These are phyloP conservation scores for Drosophila subquinaria DNA, from an alignment of 2,888 invertebrate species.

Conservation along the genomic window DNA sequence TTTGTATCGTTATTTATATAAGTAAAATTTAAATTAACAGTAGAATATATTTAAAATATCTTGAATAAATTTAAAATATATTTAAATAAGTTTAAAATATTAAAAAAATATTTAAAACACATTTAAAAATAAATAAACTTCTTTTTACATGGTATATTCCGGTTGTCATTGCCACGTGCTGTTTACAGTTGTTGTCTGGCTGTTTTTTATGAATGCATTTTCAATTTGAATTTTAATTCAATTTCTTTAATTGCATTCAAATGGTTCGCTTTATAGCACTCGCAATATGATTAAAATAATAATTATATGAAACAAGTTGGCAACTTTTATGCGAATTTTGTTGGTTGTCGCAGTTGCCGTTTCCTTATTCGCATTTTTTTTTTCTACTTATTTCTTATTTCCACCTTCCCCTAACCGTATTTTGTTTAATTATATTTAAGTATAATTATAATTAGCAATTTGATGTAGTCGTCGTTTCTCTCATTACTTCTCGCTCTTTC, in stretches of 20 bases:
- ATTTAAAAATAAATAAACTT: neutral
- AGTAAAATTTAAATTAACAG: neutral
- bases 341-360: conserved; percentile 29
- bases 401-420: conserved; percentile 6
- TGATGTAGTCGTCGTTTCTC: conserved; percentile 17
- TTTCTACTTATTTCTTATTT: neutral
- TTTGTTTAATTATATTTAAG: conserved; percentile 31
- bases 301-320: conserved; percentile 49
- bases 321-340: conserved; percentile 24
- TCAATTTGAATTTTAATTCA: conserved; percentile 61
- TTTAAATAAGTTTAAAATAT: neutral
- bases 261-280: conserved; percentile 47
- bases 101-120: neutral
- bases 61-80: too few species aligned
- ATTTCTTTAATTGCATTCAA: conserved; percentile 55
- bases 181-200: neutral
- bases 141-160: neutral
- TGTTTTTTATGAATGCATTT: conserved; percentile 41
- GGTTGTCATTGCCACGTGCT: neutral
- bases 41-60: neutral
- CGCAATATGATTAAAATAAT: conserved; percentile 43
- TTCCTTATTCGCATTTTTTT: conserved; percentile 40
- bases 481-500: conserved; percentile 11
- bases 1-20: neutral
- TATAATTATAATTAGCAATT: conserved; percentile 33